Conservation (phyloP, 2,113 vertebrate genomes). For the Pungitius pungitius region DNA sequence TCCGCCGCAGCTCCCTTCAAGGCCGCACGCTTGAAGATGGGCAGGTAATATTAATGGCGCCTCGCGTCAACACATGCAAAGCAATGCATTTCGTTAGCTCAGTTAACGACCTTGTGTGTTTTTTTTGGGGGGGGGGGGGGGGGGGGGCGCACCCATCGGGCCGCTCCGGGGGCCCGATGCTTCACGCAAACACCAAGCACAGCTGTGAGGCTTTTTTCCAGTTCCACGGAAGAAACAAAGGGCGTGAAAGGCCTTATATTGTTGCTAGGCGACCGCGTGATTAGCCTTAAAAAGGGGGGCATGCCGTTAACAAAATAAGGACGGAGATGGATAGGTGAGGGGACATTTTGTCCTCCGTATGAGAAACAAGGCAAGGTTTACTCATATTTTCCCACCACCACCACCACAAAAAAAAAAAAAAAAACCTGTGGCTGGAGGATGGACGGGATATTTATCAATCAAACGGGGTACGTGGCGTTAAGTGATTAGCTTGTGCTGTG, state of each 20-base stretch:
- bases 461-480: slow-evolving; percentile 19
- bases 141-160: slow-evolving; percentile 5
- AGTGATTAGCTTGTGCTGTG: slow-evolving; percentile 17
- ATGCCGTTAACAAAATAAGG: background rate
- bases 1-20: slow-evolving; percentile 17
- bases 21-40: background rate
- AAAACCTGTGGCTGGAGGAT: background rate
- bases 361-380: slow-evolving; percentile 2
- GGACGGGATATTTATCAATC: slow-evolving; percentile 16
- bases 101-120: slow-evolving; percentile 51
- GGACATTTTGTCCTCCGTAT: too few relatives aligned
- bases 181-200: slow-evolving; percentile 28
- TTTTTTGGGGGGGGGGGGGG: too few relatives aligned
- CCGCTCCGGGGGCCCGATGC: background rate
- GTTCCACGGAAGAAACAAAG: slow-evolving; percentile 21
- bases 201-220: slow-evolving; percentile 25
- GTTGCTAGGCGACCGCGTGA: slow-evolving; percentile 61
- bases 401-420: too few relatives aligned
- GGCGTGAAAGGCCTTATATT: slow-evolving; percentile 21
- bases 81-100: slow-evolving; percentile 48
- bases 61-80: slow-evolving; percentile 39
- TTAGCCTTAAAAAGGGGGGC: slow-evolving; percentile 29
- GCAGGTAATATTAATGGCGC: slow-evolving; percentile 30
- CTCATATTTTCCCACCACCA: background rate
- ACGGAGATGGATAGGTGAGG: background rate